Conservation (phyloP, 1,140 invertebrate genomes). For the Macrosteles quadrilineatus region DNA sequence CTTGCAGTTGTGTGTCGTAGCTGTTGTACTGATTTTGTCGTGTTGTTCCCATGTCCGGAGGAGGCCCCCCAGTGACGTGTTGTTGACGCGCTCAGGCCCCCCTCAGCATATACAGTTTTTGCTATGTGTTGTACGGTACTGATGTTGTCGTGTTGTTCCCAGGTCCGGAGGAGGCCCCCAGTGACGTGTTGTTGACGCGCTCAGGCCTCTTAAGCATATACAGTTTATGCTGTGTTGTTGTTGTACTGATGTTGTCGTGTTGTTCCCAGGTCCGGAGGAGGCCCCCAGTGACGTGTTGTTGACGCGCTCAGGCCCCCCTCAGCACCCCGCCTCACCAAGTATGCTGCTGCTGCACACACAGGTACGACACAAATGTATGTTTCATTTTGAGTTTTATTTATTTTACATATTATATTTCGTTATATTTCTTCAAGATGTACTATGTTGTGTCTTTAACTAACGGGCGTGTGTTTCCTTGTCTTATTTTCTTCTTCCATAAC, state of each 20-base stretch:
- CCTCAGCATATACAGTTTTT: constrained; percentile 25
- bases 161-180: constrained; percentile 44
- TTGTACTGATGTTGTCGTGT: too few relatives aligned
- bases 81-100: constrained; percentile 50
- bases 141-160: constrained; percentile 32
- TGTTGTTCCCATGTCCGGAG: constrained; percentile 41
- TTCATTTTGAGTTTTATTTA: constrained; percentile 5
- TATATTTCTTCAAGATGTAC: background rate
- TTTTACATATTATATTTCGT: background rate
- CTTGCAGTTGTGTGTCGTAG: background rate
- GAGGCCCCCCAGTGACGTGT: constrained; percentile 49
- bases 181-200: constrained; percentile 50
- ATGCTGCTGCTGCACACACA: constrained; percentile 66
- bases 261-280: constrained; percentile 42
- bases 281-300: constrained; percentile 49
- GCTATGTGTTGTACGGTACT: too few relatives aligned
- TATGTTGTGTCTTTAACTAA: too few relatives aligned
- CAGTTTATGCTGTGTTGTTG: too few relatives aligned
- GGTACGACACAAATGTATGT: constrained; percentile 48
- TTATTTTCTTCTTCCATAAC: too few relatives aligned
- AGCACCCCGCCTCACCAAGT: constrained; percentile 59
- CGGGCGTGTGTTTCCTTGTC: too few relatives aligned
- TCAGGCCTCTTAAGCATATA: constrained; percentile 44
- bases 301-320: constrained; percentile 49
- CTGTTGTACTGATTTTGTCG: background rate